phyloP scores from a whole-genome alignment of 2,797 vertebrate genomes.

The Sebastes aleutianus region DNA sequence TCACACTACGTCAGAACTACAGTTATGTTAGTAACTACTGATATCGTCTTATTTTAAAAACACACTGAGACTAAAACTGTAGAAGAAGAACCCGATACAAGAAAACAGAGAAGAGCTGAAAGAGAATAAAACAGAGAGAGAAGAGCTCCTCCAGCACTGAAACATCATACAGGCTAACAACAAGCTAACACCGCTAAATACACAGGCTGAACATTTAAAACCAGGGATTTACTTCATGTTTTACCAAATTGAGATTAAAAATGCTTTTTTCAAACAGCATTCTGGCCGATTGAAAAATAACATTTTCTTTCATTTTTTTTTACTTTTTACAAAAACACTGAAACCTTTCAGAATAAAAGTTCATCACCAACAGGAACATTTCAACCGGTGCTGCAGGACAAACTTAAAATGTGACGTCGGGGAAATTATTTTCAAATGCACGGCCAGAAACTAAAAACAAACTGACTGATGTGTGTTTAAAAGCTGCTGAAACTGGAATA shows the following conservation, averaged over 20 bases:
- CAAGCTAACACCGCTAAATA: too few relatives aligned
- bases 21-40: not conserved
- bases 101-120: too few relatives aligned
- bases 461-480: not conserved
- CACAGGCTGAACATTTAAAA: too few relatives aligned
- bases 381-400: not conserved
- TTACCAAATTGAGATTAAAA: too few relatives aligned
- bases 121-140: too few relatives aligned
- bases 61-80: too few relatives aligned
- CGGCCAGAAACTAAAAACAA: not conserved
- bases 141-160: too few relatives aligned
- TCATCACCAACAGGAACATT: not conserved
- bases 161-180: too few relatives aligned
- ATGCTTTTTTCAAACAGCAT: too few relatives aligned
- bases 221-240: too few relatives aligned
- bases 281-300: not conserved
- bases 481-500: too few relatives aligned
- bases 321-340: not conserved
- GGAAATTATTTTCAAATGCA: not conserved
- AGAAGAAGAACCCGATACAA: too few relatives aligned
- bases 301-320: not conserved
- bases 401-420: not conserved
- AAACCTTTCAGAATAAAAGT: not conserved
- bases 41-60: not conserved
- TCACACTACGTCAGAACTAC: not conserved